Evolutionary conservation across 2,888 invertebrate genomes (phyloP), one percentile per base, ranked within the genome.

Genomic region (Papilio elwesi): DNA sequence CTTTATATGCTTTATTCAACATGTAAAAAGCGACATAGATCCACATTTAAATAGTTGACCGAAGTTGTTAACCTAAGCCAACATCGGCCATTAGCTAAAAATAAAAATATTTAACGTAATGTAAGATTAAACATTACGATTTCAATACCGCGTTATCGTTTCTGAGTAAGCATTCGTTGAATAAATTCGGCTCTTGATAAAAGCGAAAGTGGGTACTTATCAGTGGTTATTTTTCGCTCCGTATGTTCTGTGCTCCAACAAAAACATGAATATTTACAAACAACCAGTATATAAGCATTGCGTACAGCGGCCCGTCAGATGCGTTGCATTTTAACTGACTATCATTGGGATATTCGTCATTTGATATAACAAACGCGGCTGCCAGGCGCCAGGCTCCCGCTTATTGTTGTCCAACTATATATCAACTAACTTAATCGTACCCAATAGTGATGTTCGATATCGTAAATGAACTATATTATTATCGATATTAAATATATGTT

Each of bases 401-500:
- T 79, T 80, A 81, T 82, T 83, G 82, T 81, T 78, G 76, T 77
- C 80, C 79, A 77, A 75, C 77, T 80, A 80, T 83, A 84, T 81
- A 87, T 84, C 83, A 81, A 82, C 79, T 80, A 81, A 84, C 74
- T 84, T 86, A 87, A 88, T 90, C 87, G 87, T 83, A 84, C 83
- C 81, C 83, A 84, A 43, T 59, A 59, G 59, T 6, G 59, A 2
- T 59, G 59, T 43, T 15, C 59, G 5, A n/a, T 59, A 59, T 15
- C 43, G 8, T 16, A 38, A 38, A 59, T 38, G 36, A n/a, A 36
- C 1, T 9, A n/a, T 36, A n/a, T 26, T 55, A n/a, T 55, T 55
- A 55, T 55, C 55, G 55, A 55, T 36, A 1, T 57, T 57, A 57
- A 26, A 26, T 26, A 26, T 26, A n/a, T n/a, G n/a, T n/a, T n/a